phyloP scores from a whole-genome alignment of 2,113 vertebrate genomes.

The Leptobrachium leishanense region DNA sequence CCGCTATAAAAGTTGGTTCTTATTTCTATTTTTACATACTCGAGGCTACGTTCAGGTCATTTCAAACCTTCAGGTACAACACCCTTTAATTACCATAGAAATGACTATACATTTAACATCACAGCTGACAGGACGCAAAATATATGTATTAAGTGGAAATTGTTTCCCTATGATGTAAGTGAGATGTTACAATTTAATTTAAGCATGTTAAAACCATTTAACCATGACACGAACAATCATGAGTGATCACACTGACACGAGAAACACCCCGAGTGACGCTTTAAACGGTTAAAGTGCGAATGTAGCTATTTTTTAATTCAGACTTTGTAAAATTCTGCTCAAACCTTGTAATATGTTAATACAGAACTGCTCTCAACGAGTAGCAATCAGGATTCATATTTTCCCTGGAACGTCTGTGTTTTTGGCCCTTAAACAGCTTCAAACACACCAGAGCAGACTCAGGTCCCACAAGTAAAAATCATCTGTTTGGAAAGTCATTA shows the following conservation, averaged over 20 bases:
- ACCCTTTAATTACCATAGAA: background rate
- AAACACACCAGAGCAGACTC: conserved; percentile 50
- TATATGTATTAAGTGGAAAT: conserved; percentile 9
- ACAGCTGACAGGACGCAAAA: background rate
- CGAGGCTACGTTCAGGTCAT: background rate
- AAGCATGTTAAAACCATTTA: background rate
- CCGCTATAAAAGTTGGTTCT: too few relatives aligned
- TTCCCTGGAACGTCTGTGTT: conserved; percentile 38
- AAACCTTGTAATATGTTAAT: background rate
- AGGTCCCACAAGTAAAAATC: conserved; percentile 48
- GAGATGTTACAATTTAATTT: background rate
- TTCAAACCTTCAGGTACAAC: too few relatives aligned
- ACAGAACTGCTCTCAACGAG: conserved; percentile 46
- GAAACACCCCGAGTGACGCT: background rate
- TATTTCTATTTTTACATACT: background rate
- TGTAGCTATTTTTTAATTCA: background rate
- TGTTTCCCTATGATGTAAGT: conserved; percentile 9
- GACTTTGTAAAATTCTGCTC: too few relatives aligned
- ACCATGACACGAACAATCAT: conserved; percentile 12
- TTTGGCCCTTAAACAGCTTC: conserved; percentile 52
- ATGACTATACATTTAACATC: background rate
- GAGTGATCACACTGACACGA: too few relatives aligned
- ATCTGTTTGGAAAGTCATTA: conserved; percentile 53
- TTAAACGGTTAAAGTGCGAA: background rate
- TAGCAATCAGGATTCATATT: conserved; percentile 55